Conservation (phyloP, 2,888 invertebrate genomes). For the Clanis bilineata region DNA sequence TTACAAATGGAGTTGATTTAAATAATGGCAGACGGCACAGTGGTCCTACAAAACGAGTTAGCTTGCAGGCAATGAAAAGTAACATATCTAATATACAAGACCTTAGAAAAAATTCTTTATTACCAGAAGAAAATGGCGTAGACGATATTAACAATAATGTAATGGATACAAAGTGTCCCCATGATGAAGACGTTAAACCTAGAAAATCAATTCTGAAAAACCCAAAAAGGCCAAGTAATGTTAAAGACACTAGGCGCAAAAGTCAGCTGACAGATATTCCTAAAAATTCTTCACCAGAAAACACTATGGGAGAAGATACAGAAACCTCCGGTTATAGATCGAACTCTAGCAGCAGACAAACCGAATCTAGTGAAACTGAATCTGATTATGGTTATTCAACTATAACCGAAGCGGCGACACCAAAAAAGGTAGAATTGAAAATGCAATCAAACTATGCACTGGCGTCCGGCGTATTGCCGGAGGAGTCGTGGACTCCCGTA, state of each 20-base stretch:
- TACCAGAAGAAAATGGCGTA: constrained; percentile 44
- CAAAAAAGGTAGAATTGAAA: constrained; percentile 77
- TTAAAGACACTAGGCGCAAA: constrained; percentile 40
- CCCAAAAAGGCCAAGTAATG: constrained; percentile 48
- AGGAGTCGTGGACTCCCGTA: constrained; percentile 74
- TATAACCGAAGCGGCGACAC: constrained; percentile 82
- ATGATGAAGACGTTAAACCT: constrained; percentile 43
- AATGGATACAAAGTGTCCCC: constrained; percentile 33
- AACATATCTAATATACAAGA: constrained; percentile 51
- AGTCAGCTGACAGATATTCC: background rate
- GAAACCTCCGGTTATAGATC: constrained; percentile 82
- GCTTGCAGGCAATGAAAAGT: constrained; percentile 47
- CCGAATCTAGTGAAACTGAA: constrained; percentile 77
- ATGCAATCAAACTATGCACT: constrained; percentile 57
- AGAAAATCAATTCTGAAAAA: constrained; percentile 70
- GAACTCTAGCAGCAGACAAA: constrained; percentile 66
- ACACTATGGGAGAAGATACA: constrained; percentile 61
- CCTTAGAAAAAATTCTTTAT: constrained; percentile 33
- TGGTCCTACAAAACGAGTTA: constrained; percentile 56
- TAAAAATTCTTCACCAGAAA: constrained; percentile 35
- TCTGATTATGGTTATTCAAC: constrained; percentile 85
- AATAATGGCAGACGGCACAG: constrained; percentile 52
- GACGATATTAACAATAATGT: constrained; percentile 30
- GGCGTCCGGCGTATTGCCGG: constrained; percentile 75
- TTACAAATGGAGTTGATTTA: constrained; percentile 29